Conservation (phyloP, 2,113 vertebrate genomes). For the Eretmochelys imbricata region DNA sequence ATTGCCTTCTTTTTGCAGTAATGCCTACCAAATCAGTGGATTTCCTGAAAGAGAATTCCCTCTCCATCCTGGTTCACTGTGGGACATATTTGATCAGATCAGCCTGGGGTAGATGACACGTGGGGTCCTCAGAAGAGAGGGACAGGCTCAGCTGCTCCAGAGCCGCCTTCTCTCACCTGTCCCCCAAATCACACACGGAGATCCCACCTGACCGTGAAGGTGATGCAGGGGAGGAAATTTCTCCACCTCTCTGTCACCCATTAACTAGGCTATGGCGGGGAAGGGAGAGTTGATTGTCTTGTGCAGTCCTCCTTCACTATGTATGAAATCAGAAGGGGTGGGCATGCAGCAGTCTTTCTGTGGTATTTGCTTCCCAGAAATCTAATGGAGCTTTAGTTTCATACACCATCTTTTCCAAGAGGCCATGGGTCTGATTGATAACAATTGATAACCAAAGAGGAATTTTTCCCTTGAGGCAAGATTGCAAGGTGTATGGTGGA, state of each 20-base stretch:
- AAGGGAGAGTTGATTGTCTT: background rate
- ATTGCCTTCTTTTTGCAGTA: background rate
- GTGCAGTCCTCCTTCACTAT: background rate
- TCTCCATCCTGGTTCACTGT: background rate
- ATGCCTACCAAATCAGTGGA: background rate
- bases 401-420: background rate
- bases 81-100: background rate
- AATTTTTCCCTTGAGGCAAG: too few relatives aligned
- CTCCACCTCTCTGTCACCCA: background rate
- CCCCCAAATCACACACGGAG: background rate
- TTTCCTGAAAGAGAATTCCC: background rate
- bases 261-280: too few relatives aligned
- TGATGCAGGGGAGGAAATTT: background rate
- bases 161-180: too few relatives aligned
- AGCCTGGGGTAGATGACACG: background rate
- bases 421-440: too few relatives aligned
- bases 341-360: background rate
- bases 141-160: too few relatives aligned
- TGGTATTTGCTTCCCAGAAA: background rate
- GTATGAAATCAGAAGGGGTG: background rate
- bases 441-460: too few relatives aligned
- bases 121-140: background rate
- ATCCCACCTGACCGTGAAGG: background rate
- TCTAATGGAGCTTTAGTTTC: background rate
- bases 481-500: too few relatives aligned